phyloP scores from a whole-genome alignment of 2,888 invertebrate species.

The Dryobotodes eremita region DNA sequence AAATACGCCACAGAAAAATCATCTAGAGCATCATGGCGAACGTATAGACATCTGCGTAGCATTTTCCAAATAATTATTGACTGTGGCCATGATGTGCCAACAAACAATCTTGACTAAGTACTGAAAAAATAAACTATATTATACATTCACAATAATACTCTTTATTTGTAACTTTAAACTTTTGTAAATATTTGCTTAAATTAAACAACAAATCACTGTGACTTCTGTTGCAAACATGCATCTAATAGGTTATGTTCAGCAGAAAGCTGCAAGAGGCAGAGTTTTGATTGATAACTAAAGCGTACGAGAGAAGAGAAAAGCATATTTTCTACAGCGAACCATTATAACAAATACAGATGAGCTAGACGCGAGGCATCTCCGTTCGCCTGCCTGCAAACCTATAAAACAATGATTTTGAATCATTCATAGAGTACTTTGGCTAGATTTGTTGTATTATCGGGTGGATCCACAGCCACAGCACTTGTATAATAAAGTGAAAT shows the following conservation, averaged over 20 bases:
- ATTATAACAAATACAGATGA: not conserved
- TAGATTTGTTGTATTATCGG: not conserved
- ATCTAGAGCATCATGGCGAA: no score
- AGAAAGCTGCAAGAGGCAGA: not conserved
- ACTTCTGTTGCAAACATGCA: no score
- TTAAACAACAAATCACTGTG: no score
- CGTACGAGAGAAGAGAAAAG: not conserved
- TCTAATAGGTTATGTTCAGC: not conserved
- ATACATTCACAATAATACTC: no score
- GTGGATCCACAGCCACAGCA: not conserved
- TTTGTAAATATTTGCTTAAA: no score
- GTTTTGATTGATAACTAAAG: not conserved
- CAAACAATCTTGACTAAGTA: no score
- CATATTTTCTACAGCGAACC: not conserved
- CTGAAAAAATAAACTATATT: no score
- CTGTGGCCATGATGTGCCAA: no score
- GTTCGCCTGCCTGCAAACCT: not conserved
- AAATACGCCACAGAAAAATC: not conserved
- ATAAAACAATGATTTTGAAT: not conserved
- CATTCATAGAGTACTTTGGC: not conserved
- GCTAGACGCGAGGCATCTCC: not conserved
- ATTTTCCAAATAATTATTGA: no score
- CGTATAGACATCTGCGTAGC: no score
- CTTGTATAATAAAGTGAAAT: conserved; percentile 13
- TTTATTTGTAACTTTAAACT: no score